Conservation (phyloP, 2,888 invertebrate species). For the Meganola albula region DNA sequence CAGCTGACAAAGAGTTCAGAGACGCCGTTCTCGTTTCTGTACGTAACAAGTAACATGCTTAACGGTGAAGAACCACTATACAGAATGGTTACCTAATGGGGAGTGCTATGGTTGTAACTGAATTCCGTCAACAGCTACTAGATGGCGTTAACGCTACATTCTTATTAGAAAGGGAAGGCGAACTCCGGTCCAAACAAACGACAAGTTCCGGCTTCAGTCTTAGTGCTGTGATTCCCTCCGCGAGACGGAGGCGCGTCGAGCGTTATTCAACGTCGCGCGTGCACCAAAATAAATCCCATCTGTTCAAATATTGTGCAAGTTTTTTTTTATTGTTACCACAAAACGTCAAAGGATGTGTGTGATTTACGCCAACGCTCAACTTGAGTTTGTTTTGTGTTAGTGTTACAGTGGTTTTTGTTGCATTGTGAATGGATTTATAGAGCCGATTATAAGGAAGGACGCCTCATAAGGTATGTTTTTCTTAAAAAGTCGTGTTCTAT, state of each 20-base stretch:
- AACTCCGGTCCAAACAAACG: constrained; percentile 48
- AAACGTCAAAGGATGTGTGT: constrained; percentile 51
- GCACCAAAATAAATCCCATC: constrained; percentile 71
- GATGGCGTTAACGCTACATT: constrained; percentile 40
- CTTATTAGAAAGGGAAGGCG: constrained; percentile 56
- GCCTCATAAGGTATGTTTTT: constrained; percentile 48
- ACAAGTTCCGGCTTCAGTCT: constrained; percentile 34
- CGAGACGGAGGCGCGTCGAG: constrained; percentile 31
- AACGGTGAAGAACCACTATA: no score
- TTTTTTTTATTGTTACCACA: constrained; percentile 54
- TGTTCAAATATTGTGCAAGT: constrained; percentile 72
- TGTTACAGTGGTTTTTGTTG: constrained; percentile 63
- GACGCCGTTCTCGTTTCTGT: no score
- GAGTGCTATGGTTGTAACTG: no score
- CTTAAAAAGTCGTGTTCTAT: constrained; percentile 35
- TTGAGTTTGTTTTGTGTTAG: constrained; percentile 58
- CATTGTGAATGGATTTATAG: constrained; percentile 70
- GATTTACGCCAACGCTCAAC: constrained; percentile 39
- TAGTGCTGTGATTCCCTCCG: constrained; percentile 59
- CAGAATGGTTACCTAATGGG: no score
- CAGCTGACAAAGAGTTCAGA: no score
- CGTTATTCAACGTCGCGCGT: constrained; percentile 49
- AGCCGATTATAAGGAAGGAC: constrained; percentile 63
- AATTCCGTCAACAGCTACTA: constrained; percentile 19
- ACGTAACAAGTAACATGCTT: no score